Base-by-base conservation (phyloP, 2,888 invertebrate species). In the Hoplodrina blanda region DNA sequence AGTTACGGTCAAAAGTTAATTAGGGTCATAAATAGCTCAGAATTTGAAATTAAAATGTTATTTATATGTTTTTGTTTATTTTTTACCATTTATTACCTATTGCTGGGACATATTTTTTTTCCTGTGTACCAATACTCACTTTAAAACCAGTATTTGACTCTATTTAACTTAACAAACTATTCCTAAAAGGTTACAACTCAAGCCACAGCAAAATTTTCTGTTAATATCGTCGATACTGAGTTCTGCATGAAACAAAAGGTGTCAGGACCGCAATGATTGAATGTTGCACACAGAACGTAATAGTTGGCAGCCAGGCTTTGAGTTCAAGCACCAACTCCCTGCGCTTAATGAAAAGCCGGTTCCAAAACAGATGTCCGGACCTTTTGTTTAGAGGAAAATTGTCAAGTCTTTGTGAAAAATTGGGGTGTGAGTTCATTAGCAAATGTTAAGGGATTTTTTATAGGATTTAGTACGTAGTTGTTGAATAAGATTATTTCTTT, bases 301-400 rank as follows among this genome's bases (percentile, higher is more conserved):
- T 88, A 89, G 88, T 89, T 88, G 86, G 80, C 84, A 87, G 80
- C 81, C 83, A 64, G 76, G 86, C 88, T 89, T 87, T 88, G 85
- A 87, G 83, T 86, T 82, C 80, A 69, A 78, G 77, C 62, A 66
- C 70, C 78, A 79, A 86, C 84, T 85, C 77, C 59, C 76, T 60
- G 73, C 83, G 83, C 85, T 87, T 90, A 91, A 90, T 90, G 89
- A 90, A 90, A 85, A 89, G 85, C 85, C 81, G 73, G 85, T 85
- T 88, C 84, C 80, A 86, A 89, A 88, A 85, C 88, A 89, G 86
- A 83, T 85, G 85, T 82, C 74, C 56, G 73, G 73, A 76, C 81
- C 86, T 86, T 88, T 89, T 90, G 87, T 89, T 89, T 86, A 85
- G 83, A 84, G 85, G 84, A 83, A 86, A 85, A 87, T 87, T 86